Conservation (phyloP, 1,140 invertebrate species). For the Procambarus clarkii region DNA sequence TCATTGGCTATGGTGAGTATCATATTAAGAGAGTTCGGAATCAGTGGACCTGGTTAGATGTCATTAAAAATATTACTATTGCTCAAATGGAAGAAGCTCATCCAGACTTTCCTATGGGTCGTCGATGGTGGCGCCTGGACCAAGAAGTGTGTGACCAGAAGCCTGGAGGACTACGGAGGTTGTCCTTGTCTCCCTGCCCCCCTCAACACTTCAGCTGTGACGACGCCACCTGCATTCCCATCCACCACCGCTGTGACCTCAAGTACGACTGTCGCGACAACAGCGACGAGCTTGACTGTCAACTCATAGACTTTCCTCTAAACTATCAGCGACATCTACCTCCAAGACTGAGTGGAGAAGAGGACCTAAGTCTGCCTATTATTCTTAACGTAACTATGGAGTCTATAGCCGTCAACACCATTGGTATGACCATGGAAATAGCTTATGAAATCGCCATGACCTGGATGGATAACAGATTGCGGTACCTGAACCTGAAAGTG, state of each 20-base stretch:
- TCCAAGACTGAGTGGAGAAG: conserved; percentile 40
- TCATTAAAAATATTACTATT: conserved; percentile 18
- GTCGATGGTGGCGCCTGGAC: conserved; percentile 37
- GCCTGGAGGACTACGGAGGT: conserved; percentile 29
- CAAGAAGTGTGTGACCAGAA: conserved; percentile 35
- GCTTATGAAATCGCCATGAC: conserved; percentile 46
- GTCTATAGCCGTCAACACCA: conserved; percentile 36
- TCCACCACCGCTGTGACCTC: conserved; percentile 54
- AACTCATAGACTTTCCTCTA: conserved; percentile 42
- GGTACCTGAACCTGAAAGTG: conserved; percentile 54
- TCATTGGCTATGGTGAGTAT: conserved; percentile 68
- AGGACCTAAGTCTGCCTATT: conserved; percentile 36
- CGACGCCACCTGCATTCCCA: conserved; percentile 55
- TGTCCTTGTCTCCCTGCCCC: conserved; percentile 35
- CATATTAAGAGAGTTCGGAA: conserved; percentile 39
- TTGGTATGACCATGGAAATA: conserved; percentile 52
- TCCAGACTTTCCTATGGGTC: conserved; percentile 53
- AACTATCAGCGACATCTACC: conserved; percentile 65
- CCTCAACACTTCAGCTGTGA: conserved; percentile 45
- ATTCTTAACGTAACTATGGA: conserved; percentile 35
- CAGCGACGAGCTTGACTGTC: conserved; percentile 84
- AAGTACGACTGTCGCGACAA: conserved; percentile 77
- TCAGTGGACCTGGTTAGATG: conserved; percentile 61
- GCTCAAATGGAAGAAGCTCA: conserved; percentile 41
- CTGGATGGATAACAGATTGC: conserved; percentile 45